Evolutionary conservation across 2,797 vertebrate species (phyloP).

Genomic region (Lutjanus argentimaculatus): DNA sequence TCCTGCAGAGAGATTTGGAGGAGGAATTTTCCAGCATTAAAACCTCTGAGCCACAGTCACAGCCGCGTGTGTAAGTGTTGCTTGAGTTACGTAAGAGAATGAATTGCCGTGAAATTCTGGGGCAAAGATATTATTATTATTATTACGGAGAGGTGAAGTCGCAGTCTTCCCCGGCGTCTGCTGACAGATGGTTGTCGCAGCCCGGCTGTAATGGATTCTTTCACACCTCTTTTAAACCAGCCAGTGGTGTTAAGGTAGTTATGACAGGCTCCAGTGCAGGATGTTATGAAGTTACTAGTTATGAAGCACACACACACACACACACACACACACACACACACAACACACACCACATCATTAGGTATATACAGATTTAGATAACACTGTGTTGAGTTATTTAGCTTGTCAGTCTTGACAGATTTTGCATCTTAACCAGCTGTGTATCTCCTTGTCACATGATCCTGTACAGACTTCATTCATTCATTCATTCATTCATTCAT

Average conservation of each 20-base stretch:
- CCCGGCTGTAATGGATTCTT: slow-evolving; percentile 32
- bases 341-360: too few species aligned
- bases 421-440: too few species aligned
- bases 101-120: slow-evolving; percentile 21
- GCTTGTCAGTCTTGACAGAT: too few species aligned
- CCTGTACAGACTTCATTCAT: too few species aligned
- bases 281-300: too few species aligned
- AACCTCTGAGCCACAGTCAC: slow-evolving; percentile 10
- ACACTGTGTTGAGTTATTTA: too few species aligned
- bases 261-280: too few species aligned
- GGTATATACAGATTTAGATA: too few species aligned
- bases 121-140: slow-evolving; percentile 19
- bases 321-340: too few species aligned
- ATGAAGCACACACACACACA: too few species aligned
- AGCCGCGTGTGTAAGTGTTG: not conserved
- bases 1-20: not conserved
- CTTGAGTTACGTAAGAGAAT: slow-evolving; percentile 14
- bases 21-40: slow-evolving; percentile 5
- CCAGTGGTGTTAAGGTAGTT: not conserved
- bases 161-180: not conserved
- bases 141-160: not conserved
- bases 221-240: slow-evolving; percentile 21
- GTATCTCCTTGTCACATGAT: too few species aligned
- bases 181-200: slow-evolving; percentile 1
- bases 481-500: too few species aligned